Conservation (phyloP, 2,888 invertebrate genomes). For the Laspeyria flexula region DNA sequence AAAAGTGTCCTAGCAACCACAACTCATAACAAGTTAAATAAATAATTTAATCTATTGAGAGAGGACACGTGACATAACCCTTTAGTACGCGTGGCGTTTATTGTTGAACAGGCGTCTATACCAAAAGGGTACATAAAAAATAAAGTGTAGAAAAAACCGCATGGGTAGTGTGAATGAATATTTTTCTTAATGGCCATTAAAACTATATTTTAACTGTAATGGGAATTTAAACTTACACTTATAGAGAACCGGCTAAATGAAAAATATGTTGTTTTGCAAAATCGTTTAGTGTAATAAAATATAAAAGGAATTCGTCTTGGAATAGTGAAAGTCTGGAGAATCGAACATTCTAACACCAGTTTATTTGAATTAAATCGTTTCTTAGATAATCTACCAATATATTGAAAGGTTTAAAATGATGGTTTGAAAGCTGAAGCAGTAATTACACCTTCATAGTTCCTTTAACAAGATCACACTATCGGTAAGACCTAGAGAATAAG, state of each 20-base stretch:
- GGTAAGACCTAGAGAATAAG: too few species aligned
- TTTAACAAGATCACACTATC: too few species aligned
- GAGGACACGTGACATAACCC: constrained; percentile 46
- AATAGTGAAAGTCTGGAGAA: constrained; percentile 1
- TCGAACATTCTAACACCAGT: too few species aligned
- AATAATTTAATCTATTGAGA: constrained; percentile 49
- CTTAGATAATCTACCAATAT: too few species aligned
- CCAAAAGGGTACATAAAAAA: background rate
- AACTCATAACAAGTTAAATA: constrained; percentile 57
- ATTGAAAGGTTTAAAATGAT: too few species aligned
- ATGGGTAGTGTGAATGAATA: background rate
- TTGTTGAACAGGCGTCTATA: background rate
- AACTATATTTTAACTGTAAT: background rate
- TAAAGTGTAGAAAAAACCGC: background rate
- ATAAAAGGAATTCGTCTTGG: too few species aligned
- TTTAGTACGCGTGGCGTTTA: constrained; percentile 16
- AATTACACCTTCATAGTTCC: too few species aligned
- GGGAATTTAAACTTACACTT: background rate
- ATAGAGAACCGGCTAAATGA: background rate
- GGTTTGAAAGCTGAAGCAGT: too few species aligned
- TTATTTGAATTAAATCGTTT: too few species aligned
- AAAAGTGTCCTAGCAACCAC: constrained; percentile 52
- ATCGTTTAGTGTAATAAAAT: background rate
- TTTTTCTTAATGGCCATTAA: too few species aligned
- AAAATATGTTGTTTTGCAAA: background rate